Evolutionary conservation across 2,888 invertebrate genomes (phyloP).

Genomic region (Dexiosoma caninum): DNA sequence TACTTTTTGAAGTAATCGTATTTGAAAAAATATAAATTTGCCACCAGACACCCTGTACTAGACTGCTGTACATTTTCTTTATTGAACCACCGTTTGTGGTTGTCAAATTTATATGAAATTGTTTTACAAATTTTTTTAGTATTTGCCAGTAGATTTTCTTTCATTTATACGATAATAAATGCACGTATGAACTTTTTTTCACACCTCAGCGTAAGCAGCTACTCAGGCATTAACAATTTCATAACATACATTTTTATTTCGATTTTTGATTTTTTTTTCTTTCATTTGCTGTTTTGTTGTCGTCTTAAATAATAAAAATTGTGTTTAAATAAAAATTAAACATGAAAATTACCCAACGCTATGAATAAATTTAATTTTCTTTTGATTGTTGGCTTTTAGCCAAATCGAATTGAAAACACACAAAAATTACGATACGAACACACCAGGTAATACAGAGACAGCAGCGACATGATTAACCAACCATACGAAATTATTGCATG

Average conservation of each 20-base stretch:
- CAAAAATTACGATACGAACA: too few species aligned
- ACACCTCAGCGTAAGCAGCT: background rate
- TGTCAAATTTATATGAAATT: background rate
- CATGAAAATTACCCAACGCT: constrained; percentile 20
- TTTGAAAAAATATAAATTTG: too few species aligned
- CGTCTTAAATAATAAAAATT: background rate
- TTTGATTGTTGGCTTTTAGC: constrained; percentile 28
- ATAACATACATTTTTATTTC: background rate
- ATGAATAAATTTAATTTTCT: constrained; percentile 14
- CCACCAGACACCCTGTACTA: too few species aligned
- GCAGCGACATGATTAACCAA: constrained; percentile 45
- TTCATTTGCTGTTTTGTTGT: background rate
- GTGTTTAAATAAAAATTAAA: background rate
- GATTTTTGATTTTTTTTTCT: background rate
- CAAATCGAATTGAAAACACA: constrained; percentile 3
- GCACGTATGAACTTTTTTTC: background rate
- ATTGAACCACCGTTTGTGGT: too few species aligned
- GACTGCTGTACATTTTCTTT: too few species aligned
- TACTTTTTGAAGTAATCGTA: too few species aligned
- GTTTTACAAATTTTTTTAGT: background rate
- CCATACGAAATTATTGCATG: constrained; percentile 31
- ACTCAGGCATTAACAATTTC: background rate
- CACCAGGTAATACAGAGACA: constrained; percentile 27
- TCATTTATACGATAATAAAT: background rate
- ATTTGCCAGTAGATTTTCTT: background rate